Conservation (phyloP, 2,888 invertebrate genomes). For the Nymphalis c-album region DNA sequence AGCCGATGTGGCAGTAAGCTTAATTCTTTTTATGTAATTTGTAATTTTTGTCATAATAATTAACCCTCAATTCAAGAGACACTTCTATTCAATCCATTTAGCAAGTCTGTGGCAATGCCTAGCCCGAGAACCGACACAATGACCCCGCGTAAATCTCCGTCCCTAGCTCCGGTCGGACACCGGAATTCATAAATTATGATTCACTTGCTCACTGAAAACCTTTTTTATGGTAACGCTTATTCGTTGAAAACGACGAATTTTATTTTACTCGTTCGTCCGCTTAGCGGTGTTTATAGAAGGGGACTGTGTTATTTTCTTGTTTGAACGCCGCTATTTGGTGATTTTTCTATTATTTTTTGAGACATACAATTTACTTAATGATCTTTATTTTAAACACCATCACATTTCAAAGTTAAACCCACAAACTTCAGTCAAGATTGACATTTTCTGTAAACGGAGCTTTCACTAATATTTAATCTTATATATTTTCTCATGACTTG, state of each 20-base stretch:
- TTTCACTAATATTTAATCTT: no score
- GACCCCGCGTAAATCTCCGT: conserved; percentile 79
- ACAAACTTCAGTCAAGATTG: no score
- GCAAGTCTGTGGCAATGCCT: conserved; percentile 48
- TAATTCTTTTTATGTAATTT: no score
- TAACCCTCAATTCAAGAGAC: neutral
- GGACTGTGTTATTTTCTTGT: conserved; percentile 24
- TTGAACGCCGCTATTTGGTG: conserved; percentile 15
- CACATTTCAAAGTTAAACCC: no score
- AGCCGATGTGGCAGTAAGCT: no score
- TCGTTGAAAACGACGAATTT: conserved; percentile 74
- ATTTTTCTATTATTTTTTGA: conserved; percentile 5
- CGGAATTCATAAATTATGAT: conserved; percentile 82
- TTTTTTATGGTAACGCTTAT: conserved; percentile 80
- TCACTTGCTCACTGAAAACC: conserved; percentile 81
- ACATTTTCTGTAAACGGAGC: no score
- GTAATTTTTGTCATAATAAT: neutral
- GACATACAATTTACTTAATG: neutral
- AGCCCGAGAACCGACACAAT: conserved; percentile 71
- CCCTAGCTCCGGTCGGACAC: conserved; percentile 61
- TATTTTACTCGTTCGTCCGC: conserved; percentile 70
- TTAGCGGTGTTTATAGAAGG: conserved; percentile 43
- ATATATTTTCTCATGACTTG: no score
- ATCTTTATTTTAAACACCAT: neutral
- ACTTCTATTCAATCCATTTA: conserved; percentile 37